Evolutionary conservation across 1,140 invertebrate species (phyloP), one percentile per base, ranked within the genome.

Genomic region (Maconellicoccus hirsutus): DNA sequence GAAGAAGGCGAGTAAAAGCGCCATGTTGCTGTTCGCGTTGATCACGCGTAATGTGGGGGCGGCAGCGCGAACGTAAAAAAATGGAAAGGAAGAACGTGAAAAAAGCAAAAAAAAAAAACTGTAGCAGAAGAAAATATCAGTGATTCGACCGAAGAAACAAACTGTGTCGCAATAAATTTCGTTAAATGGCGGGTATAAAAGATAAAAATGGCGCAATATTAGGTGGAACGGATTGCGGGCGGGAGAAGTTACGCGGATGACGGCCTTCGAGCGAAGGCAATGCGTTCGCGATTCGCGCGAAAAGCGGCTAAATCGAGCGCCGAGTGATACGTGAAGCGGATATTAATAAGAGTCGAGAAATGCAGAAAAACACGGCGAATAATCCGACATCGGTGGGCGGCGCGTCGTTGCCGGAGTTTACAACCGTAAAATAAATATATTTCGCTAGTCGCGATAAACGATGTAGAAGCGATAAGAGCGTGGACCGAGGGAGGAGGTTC

Each of bases 141-240:
- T 19, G 22, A 66, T 66, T 26, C 61, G 22, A 26, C 61, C 21
- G 61, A 66, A 66, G 61, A 66, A 66, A 66, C 61, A 66, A 66
- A 66, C 21, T 66, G 22, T 19, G 61, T 66, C 25, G 61, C 61
- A 26, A 66, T 66, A 66, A 66, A 66, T 66, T 66, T 66, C 25
- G 61, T 66, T 66, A 66, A 66, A 66, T 66, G 61, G 61, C 61
- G 61, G 25, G 25, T 66, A 66, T 66, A 66, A 66, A 66, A 66
- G 25, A 66, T 66, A 66, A 66, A 66, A 66, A 66, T 66, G 61
- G 61, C 25, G 61, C 61, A 66, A 66, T 66, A 66, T 66, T 66
- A 26, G 61, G 22, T 66, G 22, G 21, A 66, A 25, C 10, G 25
- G 21, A 59, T 59, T 6, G 52, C 29, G 29, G 4, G 4, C 29